These are phyloP conservation scores for Mesembrinibis cayennensis DNA, from an alignment of 2,113 vertebrate genomes.

Conservation along the genomic window DNA sequence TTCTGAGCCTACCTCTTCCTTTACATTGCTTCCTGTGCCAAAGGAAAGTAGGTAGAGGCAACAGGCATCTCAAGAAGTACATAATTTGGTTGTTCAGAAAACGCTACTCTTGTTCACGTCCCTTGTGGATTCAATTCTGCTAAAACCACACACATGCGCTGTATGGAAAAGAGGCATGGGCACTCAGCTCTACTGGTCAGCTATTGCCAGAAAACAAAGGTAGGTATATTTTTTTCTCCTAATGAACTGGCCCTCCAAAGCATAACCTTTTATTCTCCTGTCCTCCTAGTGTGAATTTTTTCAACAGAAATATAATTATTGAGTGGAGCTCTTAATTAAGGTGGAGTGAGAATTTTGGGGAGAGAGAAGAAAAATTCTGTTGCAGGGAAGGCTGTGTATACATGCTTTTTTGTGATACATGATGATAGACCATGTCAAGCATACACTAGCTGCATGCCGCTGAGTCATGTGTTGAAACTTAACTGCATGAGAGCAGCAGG, in stretches of 20 bases:
- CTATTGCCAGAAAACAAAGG: neutral
- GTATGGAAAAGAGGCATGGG: neutral
- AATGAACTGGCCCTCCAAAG: neutral
- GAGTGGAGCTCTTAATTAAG: neutral
- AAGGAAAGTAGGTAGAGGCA: neutral
- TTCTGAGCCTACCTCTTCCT: neutral
- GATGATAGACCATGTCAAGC: neutral
- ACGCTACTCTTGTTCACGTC: neutral
- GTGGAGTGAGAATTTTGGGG: neutral
- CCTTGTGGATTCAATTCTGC: neutral
- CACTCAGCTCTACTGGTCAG: neutral
- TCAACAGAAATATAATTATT: neutral
- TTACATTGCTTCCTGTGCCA: neutral
- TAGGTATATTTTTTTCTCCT: neutral
- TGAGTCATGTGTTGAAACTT: neutral
- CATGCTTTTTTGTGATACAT: neutral
- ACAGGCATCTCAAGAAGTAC: neutral
- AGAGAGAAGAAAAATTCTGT: neutral
- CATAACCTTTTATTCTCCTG: neutral
- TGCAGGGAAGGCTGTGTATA: neutral
- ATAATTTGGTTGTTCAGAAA: neutral
- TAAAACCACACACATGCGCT: neutral
- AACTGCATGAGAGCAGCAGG: neutral
- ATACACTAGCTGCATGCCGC: neutral
- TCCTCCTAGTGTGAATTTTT: neutral